Evolutionary conservation across 2,888 invertebrate species (phyloP).

Genomic region (Pseudococcus jackbeardsleyi): DNA sequence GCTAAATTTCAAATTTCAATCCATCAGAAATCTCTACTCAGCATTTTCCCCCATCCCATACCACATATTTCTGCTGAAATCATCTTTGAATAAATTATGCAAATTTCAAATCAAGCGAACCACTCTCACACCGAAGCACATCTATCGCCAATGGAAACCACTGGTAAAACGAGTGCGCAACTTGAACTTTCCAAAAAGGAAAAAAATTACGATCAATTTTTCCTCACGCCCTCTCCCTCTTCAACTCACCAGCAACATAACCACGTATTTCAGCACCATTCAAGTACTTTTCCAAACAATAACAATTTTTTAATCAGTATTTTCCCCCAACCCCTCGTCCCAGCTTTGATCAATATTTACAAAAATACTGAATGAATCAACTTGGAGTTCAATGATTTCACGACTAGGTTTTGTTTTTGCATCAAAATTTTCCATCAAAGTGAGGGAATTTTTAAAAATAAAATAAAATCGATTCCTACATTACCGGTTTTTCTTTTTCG

Average conservation of each 20-base stretch:
- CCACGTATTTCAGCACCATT: not conserved
- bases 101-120: no score
- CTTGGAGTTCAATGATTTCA: not conserved
- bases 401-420: not conserved
- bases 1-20: no score
- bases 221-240: no score
- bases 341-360: not conserved
- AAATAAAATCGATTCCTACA: not conserved
- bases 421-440: not conserved
- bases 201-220: no score
- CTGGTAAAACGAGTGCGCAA: no score
- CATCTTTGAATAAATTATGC: no score
- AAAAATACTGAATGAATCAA: not conserved
- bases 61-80: no score
- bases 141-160: no score
- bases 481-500: constrained; percentile 8
- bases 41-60: no score
- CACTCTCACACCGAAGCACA: no score
- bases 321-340: not conserved
- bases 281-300: not conserved
- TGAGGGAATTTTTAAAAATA: constrained; percentile 10
- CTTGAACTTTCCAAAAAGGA: no score
- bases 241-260: not conserved
- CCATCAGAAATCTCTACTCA: no score
- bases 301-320: not conserved